Evolutionary conservation across 2,113 vertebrate genomes (phyloP).

Genomic region (Amphiprion percula): DNA sequence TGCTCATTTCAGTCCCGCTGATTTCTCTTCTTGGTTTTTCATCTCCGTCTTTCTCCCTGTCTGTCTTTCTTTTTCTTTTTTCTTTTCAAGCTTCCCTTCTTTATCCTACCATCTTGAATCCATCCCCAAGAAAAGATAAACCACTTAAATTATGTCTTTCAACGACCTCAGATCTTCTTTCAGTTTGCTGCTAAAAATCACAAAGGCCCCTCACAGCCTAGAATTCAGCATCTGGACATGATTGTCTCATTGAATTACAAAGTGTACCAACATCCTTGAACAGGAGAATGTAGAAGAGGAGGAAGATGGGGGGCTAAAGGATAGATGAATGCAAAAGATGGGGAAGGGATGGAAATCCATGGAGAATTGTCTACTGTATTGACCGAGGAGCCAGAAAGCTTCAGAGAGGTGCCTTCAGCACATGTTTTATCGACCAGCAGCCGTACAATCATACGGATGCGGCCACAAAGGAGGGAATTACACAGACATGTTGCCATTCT

Average conservation of each 20-base stretch:
- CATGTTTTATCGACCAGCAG: conserved; percentile 75
- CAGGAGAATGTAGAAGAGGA: not conserved
- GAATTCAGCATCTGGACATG: conserved; percentile 72
- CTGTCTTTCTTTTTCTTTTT: conserved; percentile 9
- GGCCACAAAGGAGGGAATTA: conserved; percentile 58
- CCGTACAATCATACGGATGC: conserved; percentile 57
- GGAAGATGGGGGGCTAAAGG: conserved; percentile 12
- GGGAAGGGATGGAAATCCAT: conserved; percentile 55
- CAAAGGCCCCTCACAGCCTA: conserved; percentile 45
- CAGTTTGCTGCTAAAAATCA: conserved; percentile 51
- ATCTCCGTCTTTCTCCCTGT: conserved; percentile 38
- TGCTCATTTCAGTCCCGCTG: conserved; percentile 79
- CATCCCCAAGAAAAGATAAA: conserved; percentile 58
- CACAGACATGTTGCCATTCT: conserved; percentile 37
- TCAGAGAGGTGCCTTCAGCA: conserved; percentile 64
- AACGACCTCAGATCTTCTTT: conserved; percentile 58
- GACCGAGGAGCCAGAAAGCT: conserved; percentile 60
- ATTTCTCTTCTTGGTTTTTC: conserved; percentile 69
- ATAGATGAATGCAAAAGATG: conserved; percentile 64
- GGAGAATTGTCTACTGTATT: conserved; percentile 71
- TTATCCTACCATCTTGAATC: conserved; percentile 58
- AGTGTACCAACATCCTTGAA: conserved; percentile 70
- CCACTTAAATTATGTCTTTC: conserved; percentile 57
- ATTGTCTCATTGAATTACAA: conserved; percentile 81
- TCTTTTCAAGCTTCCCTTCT: conserved; percentile 1